Percentiles rank a stretch among this genome's conserved stretches.
Conservation (phyloP, 2,113 vertebrate species). For the Eptatretus burgeri region DNA sequence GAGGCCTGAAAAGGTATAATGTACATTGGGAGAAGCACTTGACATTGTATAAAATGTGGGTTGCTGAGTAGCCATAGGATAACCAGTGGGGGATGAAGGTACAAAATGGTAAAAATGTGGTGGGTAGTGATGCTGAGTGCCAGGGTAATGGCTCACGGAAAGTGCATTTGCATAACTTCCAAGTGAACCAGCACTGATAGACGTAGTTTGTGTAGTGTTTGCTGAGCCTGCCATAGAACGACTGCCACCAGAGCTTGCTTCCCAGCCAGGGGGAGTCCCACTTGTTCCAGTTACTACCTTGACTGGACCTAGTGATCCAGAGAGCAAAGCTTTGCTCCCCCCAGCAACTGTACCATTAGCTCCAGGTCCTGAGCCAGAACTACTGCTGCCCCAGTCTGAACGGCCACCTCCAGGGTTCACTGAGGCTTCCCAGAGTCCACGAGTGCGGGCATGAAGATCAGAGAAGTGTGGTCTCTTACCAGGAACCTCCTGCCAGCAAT, state of each 20-base stretch:
- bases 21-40: constrained; percentile 25
- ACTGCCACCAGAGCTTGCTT: constrained; percentile 66
- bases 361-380: not conserved
- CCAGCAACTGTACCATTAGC: not conserved
- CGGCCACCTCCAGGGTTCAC: not conserved
- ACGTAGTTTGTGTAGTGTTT: constrained; percentile 90
- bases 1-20: constrained; percentile 17
- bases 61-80: constrained; percentile 66
- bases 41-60: constrained; percentile 23
- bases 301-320: not conserved
- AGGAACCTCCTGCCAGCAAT: constrained; percentile 91
- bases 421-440: not conserved
- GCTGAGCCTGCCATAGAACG: constrained; percentile 86
- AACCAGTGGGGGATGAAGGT: constrained; percentile 48
- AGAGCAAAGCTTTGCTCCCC: not conserved
- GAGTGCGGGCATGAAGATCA: constrained; percentile 37
- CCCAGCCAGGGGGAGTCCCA: constrained; percentile 45
- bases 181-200: constrained; percentile 74
- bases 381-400: too few species aligned
- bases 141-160: not conserved
- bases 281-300: not conserved
- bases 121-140: not conserved
- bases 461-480: constrained; percentile 55
- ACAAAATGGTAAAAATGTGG: not conserved
- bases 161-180: constrained; percentile 26